Conservation (phyloP, 2,797 vertebrate species). For the Leuciscus waleckii region DNA sequence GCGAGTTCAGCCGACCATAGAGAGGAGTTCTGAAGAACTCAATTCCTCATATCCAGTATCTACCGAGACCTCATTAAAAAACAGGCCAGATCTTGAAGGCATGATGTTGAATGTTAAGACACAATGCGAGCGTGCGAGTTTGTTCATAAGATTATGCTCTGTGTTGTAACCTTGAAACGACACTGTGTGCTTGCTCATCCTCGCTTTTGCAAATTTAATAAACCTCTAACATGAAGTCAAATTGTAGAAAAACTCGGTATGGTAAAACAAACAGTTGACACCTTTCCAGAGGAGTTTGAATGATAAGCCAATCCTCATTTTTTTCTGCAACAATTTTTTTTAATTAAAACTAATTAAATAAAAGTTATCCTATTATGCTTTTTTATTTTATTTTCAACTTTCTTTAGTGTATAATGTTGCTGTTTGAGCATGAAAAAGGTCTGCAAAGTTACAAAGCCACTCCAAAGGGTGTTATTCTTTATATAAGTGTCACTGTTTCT, state of each 20-base stretch:
- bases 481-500: not conserved
- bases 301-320: not conserved
- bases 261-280: not conserved
- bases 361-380: not conserved
- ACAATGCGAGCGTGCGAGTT: conserved; percentile 3
- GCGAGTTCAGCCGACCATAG: conserved; percentile 41
- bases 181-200: not conserved
- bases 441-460: not conserved
- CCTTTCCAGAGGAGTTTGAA: not conserved
- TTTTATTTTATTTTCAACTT: not conserved
- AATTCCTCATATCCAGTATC: conserved; percentile 44
- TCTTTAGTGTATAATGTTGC: not conserved
- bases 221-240: not conserved
- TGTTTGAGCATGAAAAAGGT: not conserved
- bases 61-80: conserved; percentile 61
- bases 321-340: not conserved
- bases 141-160: conserved; percentile 16
- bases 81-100: conserved; percentile 44
- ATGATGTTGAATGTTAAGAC: conserved; percentile 49
- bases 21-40: conserved; percentile 47
- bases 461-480: not conserved
- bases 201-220: not conserved
- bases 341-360: not conserved
- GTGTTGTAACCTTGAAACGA: conserved; percentile 32
- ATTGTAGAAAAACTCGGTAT: not conserved